Conservation (phyloP, 1,140 invertebrate species). For the Thereuonema tuberculata region DNA sequence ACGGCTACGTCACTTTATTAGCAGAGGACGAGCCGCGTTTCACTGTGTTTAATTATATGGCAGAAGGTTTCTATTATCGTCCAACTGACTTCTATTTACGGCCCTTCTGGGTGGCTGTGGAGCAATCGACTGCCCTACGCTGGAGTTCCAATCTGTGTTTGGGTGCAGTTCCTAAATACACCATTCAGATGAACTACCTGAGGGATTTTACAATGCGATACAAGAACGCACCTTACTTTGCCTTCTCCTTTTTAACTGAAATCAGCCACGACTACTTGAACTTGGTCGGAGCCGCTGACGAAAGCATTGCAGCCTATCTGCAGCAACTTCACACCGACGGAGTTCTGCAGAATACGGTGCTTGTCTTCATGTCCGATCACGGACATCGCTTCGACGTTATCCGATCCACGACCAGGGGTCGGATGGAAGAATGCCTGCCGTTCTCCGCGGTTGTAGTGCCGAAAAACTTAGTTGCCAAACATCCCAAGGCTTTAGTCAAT, state of each 20-base stretch:
- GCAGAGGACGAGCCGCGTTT: constrained; percentile 36
- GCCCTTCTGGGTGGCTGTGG: constrained; percentile 22
- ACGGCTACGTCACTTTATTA: constrained; percentile 36
- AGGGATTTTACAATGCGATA: constrained; percentile 19
- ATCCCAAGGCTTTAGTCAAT: constrained; percentile 22
- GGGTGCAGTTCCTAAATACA: constrained; percentile 10
- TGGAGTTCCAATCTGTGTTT: constrained; percentile 21
- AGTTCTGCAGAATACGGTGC: constrained; percentile 20
- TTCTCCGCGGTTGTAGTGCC: constrained; percentile 27
- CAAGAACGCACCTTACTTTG: constrained; percentile 21
- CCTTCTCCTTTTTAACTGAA: constrained; percentile 28
- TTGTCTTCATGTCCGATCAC: constrained; percentile 32
- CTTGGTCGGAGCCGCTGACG: constrained; percentile 26
- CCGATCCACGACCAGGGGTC: constrained; percentile 27
- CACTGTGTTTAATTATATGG: constrained; percentile 35
- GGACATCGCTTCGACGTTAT: constrained; percentile 29
- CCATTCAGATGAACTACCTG: constrained; percentile 13
- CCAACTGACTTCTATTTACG: constrained; percentile 37
- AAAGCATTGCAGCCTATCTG: constrained; percentile 25
- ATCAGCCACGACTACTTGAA: constrained; percentile 29
- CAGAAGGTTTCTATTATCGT: constrained; percentile 31
- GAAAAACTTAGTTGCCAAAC: constrained; percentile 22
- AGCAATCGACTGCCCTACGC: constrained; percentile 11
- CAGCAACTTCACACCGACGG: constrained; percentile 19
- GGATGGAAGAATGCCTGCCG: constrained; percentile 30